Base-by-base conservation (phyloP, 2,888 invertebrate species). In the Poecilobothrus nobilitatus region DNA sequence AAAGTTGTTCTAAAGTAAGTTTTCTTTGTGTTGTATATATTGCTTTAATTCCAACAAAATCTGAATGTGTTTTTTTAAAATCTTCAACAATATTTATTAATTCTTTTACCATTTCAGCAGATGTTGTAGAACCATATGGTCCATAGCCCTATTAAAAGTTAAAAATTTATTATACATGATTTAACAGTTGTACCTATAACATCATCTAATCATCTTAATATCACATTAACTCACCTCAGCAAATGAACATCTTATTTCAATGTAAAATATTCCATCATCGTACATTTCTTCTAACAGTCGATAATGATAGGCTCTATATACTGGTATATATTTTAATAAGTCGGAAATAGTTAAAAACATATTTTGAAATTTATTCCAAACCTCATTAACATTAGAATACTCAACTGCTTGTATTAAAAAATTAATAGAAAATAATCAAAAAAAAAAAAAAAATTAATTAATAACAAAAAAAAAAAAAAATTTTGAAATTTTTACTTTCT, bases 261-360 rank as follows among this genome's bases (percentile, higher is more conserved):
- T 76, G 72, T 88, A 89, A 77, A 86, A 82, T 0, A 89, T 81
- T 72, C 88, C 88, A 74, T 89, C 89, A 0, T 84, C 80, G 71
- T 84, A 83, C 53, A 87, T 76, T 74, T 88, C 86, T 67, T 84
- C 76, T 5, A 89, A 79, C 62, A 84, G 78, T 71, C 83, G 83
- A 74, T 84, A 83, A 70, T 85, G 83, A 74, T 85, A 85, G 18
- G 84, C 83, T 68, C 85, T 83, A 75, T 84, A 86, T 0, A 85
- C 84, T 0, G 87, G 86, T 70, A 81, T 78, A 69, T 86, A 87
- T 18, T 77, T 78, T 4, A 87, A 73, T 64, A 86, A 75, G 67
- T 84, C 84, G 0, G 75, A 77, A 1, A 84, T 71, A 0, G 84
- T 83, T 0, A 70, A 70, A 69, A 88, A 87, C 70, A 83, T 83